Percentiles rank a stretch among this genome's conserved stretches.
Conservation (phyloP, 92 coral and sea anemone species). For the Siderastrea siderea region DNA sequence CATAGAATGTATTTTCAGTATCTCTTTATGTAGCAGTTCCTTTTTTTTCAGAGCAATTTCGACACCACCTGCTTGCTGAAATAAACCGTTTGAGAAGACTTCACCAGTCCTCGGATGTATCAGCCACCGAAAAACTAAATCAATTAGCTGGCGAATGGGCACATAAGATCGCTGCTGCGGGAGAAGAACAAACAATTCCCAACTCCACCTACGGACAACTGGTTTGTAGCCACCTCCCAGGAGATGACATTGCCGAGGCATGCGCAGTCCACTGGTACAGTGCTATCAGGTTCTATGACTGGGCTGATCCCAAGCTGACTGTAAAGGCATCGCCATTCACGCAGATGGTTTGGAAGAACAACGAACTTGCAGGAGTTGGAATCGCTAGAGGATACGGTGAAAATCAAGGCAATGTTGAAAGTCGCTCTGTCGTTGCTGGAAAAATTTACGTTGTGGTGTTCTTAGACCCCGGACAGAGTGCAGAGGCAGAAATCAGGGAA, state of each 20-base stretch:
- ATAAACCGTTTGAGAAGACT: constrained; percentile 66
- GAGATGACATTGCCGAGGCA: constrained; percentile 31
- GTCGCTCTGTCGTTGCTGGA: background rate
- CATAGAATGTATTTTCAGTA: background rate
- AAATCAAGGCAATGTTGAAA: background rate
- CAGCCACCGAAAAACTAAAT: constrained; percentile 41
- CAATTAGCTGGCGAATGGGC: constrained; percentile 59
- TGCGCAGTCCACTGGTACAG: constrained; percentile 78
- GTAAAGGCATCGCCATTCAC: constrained; percentile 60
- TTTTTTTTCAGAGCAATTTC: constrained; percentile 12
- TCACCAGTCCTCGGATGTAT: constrained; percentile 70
- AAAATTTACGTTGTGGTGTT: constrained; percentile 47
- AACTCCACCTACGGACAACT: constrained; percentile 51
- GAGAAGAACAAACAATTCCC: constrained; percentile 18
- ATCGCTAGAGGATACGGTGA: background rate
- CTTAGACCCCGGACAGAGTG: constrained; percentile 59
- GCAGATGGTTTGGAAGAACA: constrained; percentile 76
- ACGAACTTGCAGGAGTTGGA: constrained; percentile 71
- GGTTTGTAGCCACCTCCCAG: constrained; percentile 42
- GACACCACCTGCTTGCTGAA: constrained; percentile 8
- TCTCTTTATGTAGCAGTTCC: background rate
- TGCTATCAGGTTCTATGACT: constrained; percentile 72
- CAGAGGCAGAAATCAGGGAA: constrained; percentile 21
- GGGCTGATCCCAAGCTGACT: constrained; percentile 70
- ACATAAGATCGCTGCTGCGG: constrained; percentile 15